Conservation (phyloP, 2,888 invertebrate genomes). For the Acleris laterana region DNA sequence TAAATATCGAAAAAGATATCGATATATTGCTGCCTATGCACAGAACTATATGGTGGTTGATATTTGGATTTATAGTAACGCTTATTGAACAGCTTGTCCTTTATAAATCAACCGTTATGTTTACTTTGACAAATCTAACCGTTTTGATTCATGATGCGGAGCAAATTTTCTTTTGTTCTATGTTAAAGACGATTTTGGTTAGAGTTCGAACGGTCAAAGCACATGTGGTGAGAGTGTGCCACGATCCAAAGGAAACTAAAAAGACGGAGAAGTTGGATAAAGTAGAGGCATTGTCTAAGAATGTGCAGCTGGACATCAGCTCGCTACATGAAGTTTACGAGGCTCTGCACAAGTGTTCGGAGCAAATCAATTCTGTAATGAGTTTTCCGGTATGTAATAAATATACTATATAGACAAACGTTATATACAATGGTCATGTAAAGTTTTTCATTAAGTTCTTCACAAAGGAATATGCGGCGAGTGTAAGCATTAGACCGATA, state of each 20-base stretch:
- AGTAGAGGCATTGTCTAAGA: constrained; percentile 57
- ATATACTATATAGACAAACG: too few species aligned
- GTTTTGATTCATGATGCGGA: constrained; percentile 59
- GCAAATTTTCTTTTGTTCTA: constrained; percentile 54
- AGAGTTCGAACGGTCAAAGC: constrained; percentile 61
- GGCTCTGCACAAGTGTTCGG: constrained; percentile 61
- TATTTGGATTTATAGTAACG: constrained; percentile 44
- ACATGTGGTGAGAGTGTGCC: constrained; percentile 55
- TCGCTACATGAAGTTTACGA: constrained; percentile 64
- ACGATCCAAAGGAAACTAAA: constrained; percentile 37
- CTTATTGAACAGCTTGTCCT: constrained; percentile 49
- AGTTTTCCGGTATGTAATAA: constrained; percentile 59
- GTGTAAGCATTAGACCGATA: too few species aligned
- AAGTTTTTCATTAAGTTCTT: neutral
- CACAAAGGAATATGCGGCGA: too few species aligned
- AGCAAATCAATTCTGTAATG: constrained; percentile 64
- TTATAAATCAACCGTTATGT: constrained; percentile 35
- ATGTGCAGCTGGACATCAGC: constrained; percentile 54
- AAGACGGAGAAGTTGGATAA: constrained; percentile 42
- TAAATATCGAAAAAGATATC: constrained; percentile 56
- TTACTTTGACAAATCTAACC: constrained; percentile 45
- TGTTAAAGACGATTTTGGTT: constrained; percentile 53
- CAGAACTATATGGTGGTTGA: constrained; percentile 44
- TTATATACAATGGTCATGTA: neutral
- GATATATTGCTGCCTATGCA: constrained; percentile 43